phyloP scores from a whole-genome alignment of 2,113 vertebrate genomes.

The Prietella phreatophila region DNA sequence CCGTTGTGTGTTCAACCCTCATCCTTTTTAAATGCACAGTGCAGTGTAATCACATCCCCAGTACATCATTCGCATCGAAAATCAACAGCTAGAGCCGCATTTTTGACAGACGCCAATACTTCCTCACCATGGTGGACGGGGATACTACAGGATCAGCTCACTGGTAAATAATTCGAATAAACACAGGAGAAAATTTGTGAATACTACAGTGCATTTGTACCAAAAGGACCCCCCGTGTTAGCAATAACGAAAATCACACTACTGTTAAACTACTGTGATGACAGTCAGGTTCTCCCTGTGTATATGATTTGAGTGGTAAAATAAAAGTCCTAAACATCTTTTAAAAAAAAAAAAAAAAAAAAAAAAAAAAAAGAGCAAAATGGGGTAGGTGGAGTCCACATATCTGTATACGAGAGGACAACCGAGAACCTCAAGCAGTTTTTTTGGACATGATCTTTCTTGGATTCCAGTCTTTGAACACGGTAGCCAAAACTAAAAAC shows the following conservation, averaged over 20 bases:
- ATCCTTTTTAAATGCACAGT: neutral
- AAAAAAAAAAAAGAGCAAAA: neutral
- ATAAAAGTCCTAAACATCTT: neutral
- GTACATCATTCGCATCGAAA: neutral
- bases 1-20: neutral
- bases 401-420: neutral
- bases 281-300: neutral
- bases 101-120: neutral
- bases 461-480: neutral
- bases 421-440: neutral
- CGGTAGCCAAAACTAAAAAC: neutral
- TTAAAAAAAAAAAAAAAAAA: too few species aligned
- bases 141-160: neutral
- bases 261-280: neutral
- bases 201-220: neutral
- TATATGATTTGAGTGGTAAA: neutral
- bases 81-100: neutral
- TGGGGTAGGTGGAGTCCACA: neutral
- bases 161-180: neutral
- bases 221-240: neutral
- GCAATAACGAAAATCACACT: neutral
- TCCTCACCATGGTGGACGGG: neutral
- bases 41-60: neutral
- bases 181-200: neutral
- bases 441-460: neutral